Conservation (phyloP, 2,888 invertebrate genomes). For the Saturnia pavonia region DNA sequence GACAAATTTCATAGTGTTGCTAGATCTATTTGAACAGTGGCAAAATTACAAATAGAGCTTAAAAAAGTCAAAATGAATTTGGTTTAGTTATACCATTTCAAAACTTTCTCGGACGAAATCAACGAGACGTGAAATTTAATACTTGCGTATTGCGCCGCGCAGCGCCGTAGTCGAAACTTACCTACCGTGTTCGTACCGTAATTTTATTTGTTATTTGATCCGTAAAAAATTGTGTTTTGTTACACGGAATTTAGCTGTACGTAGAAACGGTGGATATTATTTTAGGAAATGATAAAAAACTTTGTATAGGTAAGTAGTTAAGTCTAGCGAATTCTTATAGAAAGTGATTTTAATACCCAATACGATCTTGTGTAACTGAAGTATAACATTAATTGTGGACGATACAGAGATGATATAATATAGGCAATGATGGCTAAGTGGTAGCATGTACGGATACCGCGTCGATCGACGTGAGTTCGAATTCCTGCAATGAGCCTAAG, state of each 20-base stretch:
- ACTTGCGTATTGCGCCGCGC: constrained; percentile 29
- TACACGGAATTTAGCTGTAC: not conserved
- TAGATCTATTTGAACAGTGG: not conserved
- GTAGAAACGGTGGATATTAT: not conserved
- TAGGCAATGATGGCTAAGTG: no score
- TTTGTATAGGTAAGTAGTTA: not conserved
- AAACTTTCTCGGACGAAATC: constrained; percentile 64
- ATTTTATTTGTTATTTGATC: constrained; percentile 29
- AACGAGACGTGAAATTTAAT: constrained; percentile 70
- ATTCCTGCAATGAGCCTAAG: no score
- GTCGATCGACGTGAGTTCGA: no score
- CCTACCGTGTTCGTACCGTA: not conserved
- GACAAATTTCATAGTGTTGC: not conserved
- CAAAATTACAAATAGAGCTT: constrained; percentile 20
- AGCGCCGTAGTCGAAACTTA: not conserved
- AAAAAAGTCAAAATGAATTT: constrained; percentile 35
- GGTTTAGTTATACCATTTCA: constrained; percentile 29
- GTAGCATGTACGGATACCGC: no score
- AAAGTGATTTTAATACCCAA: no score
- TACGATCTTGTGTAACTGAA: no score
- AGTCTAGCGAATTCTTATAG: no score
- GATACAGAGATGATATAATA: no score
- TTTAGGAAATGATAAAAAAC: not conserved
- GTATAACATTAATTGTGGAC: no score
- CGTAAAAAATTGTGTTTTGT: constrained; percentile 35